These are phyloP conservation scores for Hypsibius dujardini DNA, from an alignment of 1,140 invertebrate species.

Conservation along the genomic window DNA sequence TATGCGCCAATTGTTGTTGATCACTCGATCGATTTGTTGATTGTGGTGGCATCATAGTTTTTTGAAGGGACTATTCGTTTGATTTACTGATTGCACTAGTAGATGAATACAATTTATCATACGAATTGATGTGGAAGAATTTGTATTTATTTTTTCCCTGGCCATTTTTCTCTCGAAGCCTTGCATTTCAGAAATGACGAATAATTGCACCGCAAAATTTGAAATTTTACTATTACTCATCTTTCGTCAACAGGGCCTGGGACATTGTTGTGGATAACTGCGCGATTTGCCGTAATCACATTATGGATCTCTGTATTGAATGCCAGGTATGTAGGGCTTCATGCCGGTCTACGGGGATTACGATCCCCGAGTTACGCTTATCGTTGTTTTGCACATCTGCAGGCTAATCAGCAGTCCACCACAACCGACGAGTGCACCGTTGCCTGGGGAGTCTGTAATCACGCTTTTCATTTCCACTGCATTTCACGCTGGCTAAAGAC, in stretches of 20 bases:
- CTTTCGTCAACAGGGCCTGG: constrained; percentile 32
- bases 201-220: constrained; percentile 19
- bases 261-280: constrained; percentile 99
- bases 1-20: too few relatives aligned
- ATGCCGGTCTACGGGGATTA: too few relatives aligned
- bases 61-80: too few relatives aligned
- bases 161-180: too few relatives aligned
- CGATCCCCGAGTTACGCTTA: too few relatives aligned
- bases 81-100: too few relatives aligned
- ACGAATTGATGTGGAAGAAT: constrained; percentile 54
- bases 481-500: constrained; percentile 98
- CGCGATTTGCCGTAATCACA: constrained; percentile 98
- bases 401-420: constrained; percentile 42
- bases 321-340: constrained; percentile 99
- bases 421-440: constrained; percentile 98
- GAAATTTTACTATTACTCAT: too few relatives aligned
- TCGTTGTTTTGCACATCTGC: neutral
- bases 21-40: too few relatives aligned
- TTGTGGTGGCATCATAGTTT: too few relatives aligned
- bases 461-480: constrained; percentile 98
- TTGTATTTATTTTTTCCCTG: constrained; percentile 17
- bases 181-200: too few relatives aligned
- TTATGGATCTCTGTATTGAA: constrained; percentile 99
- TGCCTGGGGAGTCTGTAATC: constrained; percentile 98
- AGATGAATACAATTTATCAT: too few relatives aligned